A percentile compares a stretch with the other conserved stretches of the same genome.
These are phyloP conservation scores for Drusus annulatus DNA, from an alignment of 1,140 invertebrate species.

Conservation along the genomic window DNA sequence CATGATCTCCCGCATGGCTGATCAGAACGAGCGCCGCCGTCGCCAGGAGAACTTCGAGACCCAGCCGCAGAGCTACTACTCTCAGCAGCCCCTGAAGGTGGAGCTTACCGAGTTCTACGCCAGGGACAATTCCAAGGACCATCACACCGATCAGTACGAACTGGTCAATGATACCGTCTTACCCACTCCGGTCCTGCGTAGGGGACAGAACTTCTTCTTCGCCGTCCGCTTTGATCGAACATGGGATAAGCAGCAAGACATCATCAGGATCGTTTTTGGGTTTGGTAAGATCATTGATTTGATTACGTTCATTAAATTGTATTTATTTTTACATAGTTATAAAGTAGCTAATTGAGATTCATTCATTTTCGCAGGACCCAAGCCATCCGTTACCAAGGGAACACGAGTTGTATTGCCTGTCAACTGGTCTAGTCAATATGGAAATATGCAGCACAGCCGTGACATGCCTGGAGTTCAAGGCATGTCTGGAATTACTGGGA, in stretches of 20 bases:
- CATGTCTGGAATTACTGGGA: constrained; percentile 65
- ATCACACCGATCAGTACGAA: constrained; percentile 79
- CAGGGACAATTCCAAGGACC: constrained; percentile 75
- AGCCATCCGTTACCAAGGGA: constrained; percentile 76
- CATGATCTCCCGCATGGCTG: constrained; percentile 68
- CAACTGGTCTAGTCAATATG: constrained; percentile 67
- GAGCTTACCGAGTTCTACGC: constrained; percentile 77
- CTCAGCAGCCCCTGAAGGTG: constrained; percentile 73
- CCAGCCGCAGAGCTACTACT: constrained; percentile 69
- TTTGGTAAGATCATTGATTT: constrained; percentile 62
- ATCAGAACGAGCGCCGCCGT: constrained; percentile 69
- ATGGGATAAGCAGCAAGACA: constrained; percentile 70
- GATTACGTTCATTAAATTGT: too few species aligned
- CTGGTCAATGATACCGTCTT: constrained; percentile 70
- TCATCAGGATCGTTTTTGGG: constrained; percentile 69
- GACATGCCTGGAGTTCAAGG: constrained; percentile 64
- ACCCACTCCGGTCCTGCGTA: constrained; percentile 73
- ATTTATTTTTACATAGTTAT: too few species aligned
- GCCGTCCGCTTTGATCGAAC: constrained; percentile 73
- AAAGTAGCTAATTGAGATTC: too few species aligned
- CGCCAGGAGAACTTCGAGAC: constrained; percentile 69
- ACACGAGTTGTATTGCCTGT: constrained; percentile 76
- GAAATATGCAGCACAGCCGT: constrained; percentile 66
- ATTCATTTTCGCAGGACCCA: constrained; percentile 70
- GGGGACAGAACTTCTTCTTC: constrained; percentile 77